Evolutionary conservation across 2,888 invertebrate genomes (phyloP).

Genomic region (Rugalucina vietnamica): DNA sequence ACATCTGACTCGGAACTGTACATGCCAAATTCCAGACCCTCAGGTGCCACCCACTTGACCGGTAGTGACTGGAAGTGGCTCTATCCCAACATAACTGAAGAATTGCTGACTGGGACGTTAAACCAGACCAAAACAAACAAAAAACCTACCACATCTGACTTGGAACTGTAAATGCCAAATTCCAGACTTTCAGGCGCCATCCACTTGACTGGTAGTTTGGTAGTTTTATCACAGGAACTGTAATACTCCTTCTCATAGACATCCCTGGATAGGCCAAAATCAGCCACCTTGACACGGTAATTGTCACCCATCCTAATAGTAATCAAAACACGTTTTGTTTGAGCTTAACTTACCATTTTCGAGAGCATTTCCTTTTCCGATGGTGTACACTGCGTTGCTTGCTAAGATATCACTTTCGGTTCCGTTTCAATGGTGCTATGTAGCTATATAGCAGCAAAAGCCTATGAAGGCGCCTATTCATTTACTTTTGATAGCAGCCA

Average conservation of each 20-base stretch:
- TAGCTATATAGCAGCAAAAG: no score
- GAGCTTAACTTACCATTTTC: neutral
- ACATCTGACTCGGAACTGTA: conserved; percentile 84
- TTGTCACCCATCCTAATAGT: conserved; percentile 84
- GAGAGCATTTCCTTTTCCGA: no score
- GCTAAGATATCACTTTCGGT: no score
- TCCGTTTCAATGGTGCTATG: no score
- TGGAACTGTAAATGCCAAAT: conserved; percentile 82
- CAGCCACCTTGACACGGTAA: conserved; percentile 85
- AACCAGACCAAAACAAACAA: no score
- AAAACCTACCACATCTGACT: conserved; percentile 84
- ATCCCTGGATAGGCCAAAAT: conserved; percentile 86
- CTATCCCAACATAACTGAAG: no score
- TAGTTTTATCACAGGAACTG: conserved; percentile 84
- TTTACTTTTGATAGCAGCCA: no score
- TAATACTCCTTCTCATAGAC: conserved; percentile 85
- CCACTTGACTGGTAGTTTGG: conserved; percentile 85
- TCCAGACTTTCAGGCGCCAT: conserved; percentile 85
- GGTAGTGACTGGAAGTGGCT: no score
- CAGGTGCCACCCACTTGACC: conserved; percentile 85
- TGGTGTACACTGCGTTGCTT: no score
- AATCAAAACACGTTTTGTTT: neutral
- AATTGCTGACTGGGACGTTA: no score
- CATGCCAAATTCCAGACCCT: conserved; percentile 84
- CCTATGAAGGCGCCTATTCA: no score